Conservation (phyloP, 1,140 invertebrate genomes). For the Copidosoma floridanum region DNA sequence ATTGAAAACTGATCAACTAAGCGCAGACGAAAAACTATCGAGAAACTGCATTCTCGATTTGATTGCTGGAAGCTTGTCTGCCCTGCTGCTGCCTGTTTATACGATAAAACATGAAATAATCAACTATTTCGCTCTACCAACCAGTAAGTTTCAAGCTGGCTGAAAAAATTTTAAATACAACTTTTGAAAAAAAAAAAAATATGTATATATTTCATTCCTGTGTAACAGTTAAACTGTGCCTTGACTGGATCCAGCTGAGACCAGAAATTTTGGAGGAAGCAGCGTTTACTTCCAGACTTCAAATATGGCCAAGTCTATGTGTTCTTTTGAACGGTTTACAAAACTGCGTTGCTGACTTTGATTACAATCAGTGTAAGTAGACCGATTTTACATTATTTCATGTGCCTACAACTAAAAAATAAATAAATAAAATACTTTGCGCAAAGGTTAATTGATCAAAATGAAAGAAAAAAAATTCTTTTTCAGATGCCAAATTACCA, state of each 20-base stretch:
- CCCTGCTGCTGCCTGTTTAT: constrained; percentile 71
- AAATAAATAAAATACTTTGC: neutral
- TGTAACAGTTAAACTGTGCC: constrained; percentile 68
- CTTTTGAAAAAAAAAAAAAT: too few species aligned
- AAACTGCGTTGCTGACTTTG: constrained; percentile 51
- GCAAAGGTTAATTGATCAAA: constrained; percentile 1
- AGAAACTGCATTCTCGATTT: constrained; percentile 64
- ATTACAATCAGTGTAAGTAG: constrained; percentile 54
- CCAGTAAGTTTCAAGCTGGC: constrained; percentile 60
- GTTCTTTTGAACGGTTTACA: constrained; percentile 71
- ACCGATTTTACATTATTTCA: neutral
- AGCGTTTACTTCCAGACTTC: constrained; percentile 65
- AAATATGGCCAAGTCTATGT: constrained; percentile 79
- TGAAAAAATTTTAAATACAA: too few species aligned
- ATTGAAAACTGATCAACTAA: constrained; percentile 52
- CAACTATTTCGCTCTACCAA: constrained; percentile 70
- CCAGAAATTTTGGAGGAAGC: constrained; percentile 59
- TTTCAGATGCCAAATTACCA: constrained; percentile 65
- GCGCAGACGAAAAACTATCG: constrained; percentile 58
- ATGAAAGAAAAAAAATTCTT: constrained; percentile 39
- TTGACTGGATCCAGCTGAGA: constrained; percentile 69
- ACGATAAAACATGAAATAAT: constrained; percentile 64
- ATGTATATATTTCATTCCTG: constrained; percentile 18
- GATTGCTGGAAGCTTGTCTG: constrained; percentile 67
- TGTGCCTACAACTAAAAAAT: neutral